These are phyloP conservation scores for Alcis repandata DNA, from an alignment of 2,888 invertebrate species.

Conservation along the genomic window DNA sequence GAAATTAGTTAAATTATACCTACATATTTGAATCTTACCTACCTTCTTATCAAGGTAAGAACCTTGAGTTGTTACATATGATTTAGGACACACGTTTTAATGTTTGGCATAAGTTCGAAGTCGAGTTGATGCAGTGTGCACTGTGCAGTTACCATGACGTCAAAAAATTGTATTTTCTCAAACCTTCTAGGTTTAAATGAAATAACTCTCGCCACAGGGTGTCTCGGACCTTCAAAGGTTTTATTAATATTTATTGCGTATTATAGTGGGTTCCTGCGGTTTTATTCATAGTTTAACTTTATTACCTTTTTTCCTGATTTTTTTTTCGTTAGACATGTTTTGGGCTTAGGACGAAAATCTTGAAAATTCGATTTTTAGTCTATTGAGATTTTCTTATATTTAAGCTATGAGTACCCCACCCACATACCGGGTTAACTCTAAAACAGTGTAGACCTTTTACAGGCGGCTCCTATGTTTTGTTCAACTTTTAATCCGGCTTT, in stretches of 20 bases:
- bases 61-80: no score
- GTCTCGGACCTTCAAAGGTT: not conserved
- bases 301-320: not conserved
- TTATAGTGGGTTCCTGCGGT: not conserved
- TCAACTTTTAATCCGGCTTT: no score
- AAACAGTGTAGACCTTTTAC: no score
- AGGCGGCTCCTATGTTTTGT: no score
- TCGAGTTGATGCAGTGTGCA: not conserved
- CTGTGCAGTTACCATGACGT: not conserved
- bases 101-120: not conserved
- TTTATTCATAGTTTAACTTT: not conserved
- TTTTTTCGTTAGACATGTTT: not conserved
- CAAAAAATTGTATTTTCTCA: conserved; percentile 1
- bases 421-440: no score
- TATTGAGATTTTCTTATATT: no score
- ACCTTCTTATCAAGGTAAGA: no score
- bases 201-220: not conserved
- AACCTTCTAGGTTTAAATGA: not conserved
- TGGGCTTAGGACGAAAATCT: not conserved
- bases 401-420: no score
- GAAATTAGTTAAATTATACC: no score
- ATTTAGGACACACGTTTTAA: no score
- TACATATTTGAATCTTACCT: no score
- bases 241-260: not conserved
- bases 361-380: no score